Conservation (phyloP, 2,888 invertebrate species). For the Drosophila aldrichi region DNA sequence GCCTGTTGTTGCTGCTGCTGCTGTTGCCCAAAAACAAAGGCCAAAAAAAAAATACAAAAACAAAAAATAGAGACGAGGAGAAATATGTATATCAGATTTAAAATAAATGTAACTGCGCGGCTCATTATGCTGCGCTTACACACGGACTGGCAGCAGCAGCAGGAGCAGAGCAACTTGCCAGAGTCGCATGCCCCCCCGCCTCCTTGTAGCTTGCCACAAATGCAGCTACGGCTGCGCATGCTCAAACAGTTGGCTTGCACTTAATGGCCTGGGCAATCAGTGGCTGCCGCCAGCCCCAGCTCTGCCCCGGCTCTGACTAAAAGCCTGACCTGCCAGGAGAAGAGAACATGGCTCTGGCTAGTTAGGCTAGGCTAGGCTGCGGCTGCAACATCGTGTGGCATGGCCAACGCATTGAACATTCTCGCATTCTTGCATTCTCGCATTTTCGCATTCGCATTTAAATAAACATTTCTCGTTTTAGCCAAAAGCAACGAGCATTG, state of each 20-base stretch:
- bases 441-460: constrained; percentile 73
- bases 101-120: constrained; percentile 83
- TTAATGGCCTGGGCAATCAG: constrained; percentile 76
- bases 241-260: constrained; percentile 73
- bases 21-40: constrained; percentile 71
- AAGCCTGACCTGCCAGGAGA: constrained; percentile 6
- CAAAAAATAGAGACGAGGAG: constrained; percentile 51
- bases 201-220: constrained; percentile 36
- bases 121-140: constrained; percentile 80
- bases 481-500: constrained; percentile 57
- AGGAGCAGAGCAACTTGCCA: too few relatives aligned
- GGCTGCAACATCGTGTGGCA: constrained; percentile 29
- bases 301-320: background rate
- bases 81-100: constrained; percentile 83
- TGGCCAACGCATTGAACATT: constrained; percentile 66
- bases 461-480: constrained; percentile 74
- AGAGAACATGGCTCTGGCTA: constrained; percentile 28
- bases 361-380: background rate
- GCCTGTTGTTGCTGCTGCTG: constrained; percentile 10
- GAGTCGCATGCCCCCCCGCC: background rate
- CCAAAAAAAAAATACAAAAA: constrained; percentile 55
- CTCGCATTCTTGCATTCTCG: constrained; percentile 46
- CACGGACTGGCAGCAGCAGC: constrained; percentile 42
- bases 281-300: constrained; percentile 41
- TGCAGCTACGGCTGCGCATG: constrained; percentile 54